Evolutionary conservation across 2,888 invertebrate genomes (phyloP), one percentile per base, ranked within the genome.

Genomic region (Sepiola atlantica): DNA sequence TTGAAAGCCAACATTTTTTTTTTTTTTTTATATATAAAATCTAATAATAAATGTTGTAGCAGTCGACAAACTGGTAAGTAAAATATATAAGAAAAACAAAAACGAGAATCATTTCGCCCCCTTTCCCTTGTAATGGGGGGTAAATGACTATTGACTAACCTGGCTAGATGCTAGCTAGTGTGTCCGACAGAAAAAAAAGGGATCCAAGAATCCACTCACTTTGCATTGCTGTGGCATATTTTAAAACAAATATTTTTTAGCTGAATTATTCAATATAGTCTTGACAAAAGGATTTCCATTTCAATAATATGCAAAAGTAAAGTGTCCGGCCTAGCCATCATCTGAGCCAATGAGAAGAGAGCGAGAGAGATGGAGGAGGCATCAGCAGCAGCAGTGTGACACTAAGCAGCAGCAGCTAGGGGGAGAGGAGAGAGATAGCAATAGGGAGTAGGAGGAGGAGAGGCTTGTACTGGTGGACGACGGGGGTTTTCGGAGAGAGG

Each of bases 141-240:
- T n/a, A 77, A 77, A 77, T n/a, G n/a, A 77, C 77, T 77, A 77
- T 77, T 77, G 77, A 77, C 77, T 77, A 77, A 77, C 77, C 77
- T 77, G 32, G 77, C 77, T 77, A 77, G 77, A 61, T 61, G 28
- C 61, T 61, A 61, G n/a, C 77, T 77, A 77, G 77, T n/a, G n/a
- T n/a, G 77, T 77, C 45, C n/a, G n/a, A 32, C 77, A 77, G 77
- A 77, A n/a, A 77, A 77, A 32, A 77, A 77, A 77, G n/a, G 77
- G 77, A 77, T 77, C 77, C 32, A 77, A 77, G 77, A 32, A 77
- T n/a, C 32, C 77, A 77, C 77, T 77, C 77, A 77, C 77, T 77
- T 45, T 77, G 77, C 32, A 77, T 77, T 77, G 77, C n/a, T n/a
- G 77, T 77, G 77, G 77, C 77, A 77, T 77, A 77, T 77, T 77